Conservation (phyloP, 2,797 vertebrate genomes). For the Sebastes iracundus region DNA sequence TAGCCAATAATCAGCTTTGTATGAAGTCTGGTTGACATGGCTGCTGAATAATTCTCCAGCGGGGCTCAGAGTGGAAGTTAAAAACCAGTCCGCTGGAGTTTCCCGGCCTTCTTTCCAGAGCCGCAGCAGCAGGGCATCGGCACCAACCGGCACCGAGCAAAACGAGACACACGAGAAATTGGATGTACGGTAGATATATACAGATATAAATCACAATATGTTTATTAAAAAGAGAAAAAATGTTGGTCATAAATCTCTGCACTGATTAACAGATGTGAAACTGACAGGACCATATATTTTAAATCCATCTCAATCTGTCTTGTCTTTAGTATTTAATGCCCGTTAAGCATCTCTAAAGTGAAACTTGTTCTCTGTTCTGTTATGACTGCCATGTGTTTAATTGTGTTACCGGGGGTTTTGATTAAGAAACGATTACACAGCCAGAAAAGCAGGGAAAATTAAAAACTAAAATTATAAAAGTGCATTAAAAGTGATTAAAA, state of each 20-base stretch:
- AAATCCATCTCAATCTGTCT: not conserved
- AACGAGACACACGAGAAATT: not conserved
- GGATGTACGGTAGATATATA: too few relatives aligned
- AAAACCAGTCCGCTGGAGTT: not conserved
- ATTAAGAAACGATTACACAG: not conserved
- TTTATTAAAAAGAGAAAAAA: not conserved
- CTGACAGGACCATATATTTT: not conserved
- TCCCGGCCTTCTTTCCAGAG: not conserved
- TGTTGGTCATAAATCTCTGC: not conserved
- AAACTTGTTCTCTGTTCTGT: not conserved
- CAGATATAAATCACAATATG: not conserved
- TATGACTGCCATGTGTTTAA: not conserved
- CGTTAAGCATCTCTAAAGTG: not conserved
- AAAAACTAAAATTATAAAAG: not conserved
- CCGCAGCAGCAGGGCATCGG: not conserved
- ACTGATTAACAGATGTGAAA: not conserved
- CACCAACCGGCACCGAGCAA: not conserved
- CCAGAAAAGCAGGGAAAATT: not conserved
- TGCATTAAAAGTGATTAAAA: not conserved
- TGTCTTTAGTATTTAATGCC: not conserved
- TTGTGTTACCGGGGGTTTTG: not conserved
- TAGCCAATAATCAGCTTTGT: conserved; percentile 63
- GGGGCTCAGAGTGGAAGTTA: conserved; percentile 13
- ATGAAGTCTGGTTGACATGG: conserved; percentile 34
- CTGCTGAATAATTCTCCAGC: conserved; percentile 31